Base-by-base conservation (phyloP, 2,888 invertebrate species). In the Zeuzera pyrina region DNA sequence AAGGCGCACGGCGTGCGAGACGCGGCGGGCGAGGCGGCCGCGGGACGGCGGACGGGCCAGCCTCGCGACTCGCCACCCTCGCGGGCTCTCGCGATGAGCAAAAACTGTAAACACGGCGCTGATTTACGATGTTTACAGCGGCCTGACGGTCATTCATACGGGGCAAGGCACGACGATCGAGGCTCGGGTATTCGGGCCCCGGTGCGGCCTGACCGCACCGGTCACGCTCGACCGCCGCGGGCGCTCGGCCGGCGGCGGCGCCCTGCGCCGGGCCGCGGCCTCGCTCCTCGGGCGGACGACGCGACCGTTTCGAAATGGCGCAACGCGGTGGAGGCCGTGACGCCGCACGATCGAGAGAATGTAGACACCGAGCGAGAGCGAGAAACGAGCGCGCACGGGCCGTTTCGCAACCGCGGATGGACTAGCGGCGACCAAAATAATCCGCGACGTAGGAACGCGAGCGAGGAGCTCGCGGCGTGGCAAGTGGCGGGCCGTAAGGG, bases 291-390 rank as follows among this genome's bases (percentile, higher is more conserved):
- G 59, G 56, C 64, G 58, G 60, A 57, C 68, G 69, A 69, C 59
- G 67, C 70, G 68, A 64, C 62, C 71, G 69, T 65, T 67, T 61
- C 65, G 71, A 67, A 74, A 76, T 79, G 78, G 79, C 79, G 79
- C 77, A 79, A 74, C 78, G 71, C 69, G 49, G 55, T 57, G 74
- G 77, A 73, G 79, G 78, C 79, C 79, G 77, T 76, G 77, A 76
- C 78, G 76, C 73, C 69, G 69, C 61, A 61, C 66, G 65, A 59
- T 57, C 70, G 77, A 76, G 83, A 81, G 79, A 81, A 81, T 78
- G 81, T 81, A 36, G 45, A 68, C 68, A 64, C 59, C 57, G 66
- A 66, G 67, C 56, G 66, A 56, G 43, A 48, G 57, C 68, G 70
- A 69, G 64, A 66, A 63, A 61, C 64, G 66, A 70, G 58, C 71